Base-by-base conservation (phyloP, 2,888 invertebrate genomes). In the Drosophila merina region DNA sequence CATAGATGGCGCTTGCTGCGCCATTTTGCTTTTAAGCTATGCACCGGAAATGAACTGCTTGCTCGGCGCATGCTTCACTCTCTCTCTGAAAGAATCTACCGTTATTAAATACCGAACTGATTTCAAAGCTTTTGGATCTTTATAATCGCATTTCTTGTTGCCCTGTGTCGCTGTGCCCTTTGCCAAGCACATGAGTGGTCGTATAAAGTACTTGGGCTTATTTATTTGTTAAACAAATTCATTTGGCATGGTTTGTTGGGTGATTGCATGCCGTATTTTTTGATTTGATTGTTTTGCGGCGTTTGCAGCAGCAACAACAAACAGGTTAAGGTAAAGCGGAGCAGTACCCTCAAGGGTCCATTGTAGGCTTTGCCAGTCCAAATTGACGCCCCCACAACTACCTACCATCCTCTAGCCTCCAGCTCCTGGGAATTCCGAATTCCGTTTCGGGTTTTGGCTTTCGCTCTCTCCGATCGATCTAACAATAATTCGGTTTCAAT, bases 391-490 rank as follows among this genome's bases (percentile, higher is more conserved):
- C 42, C 20, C 42, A 4, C 40, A 20, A 20, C 20, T 20, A 6
- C 12, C 36, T 12, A 3, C n/a, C n/a, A 4, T 12, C n/a, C 3
- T 9, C 0, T 2, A n/a, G 20, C 2, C 20, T 20, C 20, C 20
- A 20, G 20, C 20, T 20, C 20, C 20, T 20, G 20, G 1, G 20
- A 20, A 20, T 20, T 20, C 20, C 28, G 28, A 28, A 28, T 28
- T 6, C 28, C 28, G 28, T 28, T 48, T 70, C 54, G 64, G 66
- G 67, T 75, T 75, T 76, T 75, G 70, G 84, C 82, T 79, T 86
- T 86, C 80, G 73, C 66, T 79, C 74, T 75, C 72, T 52, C 57
- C 77, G 80, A 90, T 90, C 90, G 90, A 90, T 90, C 90, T 87
- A 90, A 90, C 89, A 90, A 89, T 83, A 88, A 83, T 85, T 79